A percentile compares a stretch with the other conserved stretches of the same genome.
These are phyloP conservation scores for Lytechinus pictus DNA, from an alignment of 35 echinoderm and acorn worm species.

Conservation along the genomic window DNA sequence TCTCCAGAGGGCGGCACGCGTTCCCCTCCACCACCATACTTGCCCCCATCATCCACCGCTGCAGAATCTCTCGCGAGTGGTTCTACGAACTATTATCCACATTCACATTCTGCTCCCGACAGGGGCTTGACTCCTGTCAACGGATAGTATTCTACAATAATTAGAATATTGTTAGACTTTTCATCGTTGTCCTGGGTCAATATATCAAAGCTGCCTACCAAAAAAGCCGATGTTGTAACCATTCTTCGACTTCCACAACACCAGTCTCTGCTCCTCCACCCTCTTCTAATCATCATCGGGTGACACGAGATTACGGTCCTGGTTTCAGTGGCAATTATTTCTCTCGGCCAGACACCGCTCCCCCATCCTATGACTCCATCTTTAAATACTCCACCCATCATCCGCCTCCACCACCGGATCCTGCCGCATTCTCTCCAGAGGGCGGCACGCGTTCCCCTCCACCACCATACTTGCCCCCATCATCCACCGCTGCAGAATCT, in stretches of 20 bases:
- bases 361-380: neutral
- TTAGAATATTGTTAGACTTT: neutral
- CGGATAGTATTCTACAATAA: neutral
- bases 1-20: neutral
- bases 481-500: neutral
- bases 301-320: neutral
- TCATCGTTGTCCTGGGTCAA: neutral
- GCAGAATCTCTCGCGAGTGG: neutral
- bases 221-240: neutral
- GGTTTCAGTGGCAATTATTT: neutral
- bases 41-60: neutral
- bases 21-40: conserved; percentile 8
- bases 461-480: conserved; percentile 16
- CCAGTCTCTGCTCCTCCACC: neutral
- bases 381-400: neutral
- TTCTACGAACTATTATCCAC: neutral
- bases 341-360: neutral
- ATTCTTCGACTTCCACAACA: neutral
- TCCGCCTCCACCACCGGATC: neutral
- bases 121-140: neutral
- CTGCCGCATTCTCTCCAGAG: neutral
- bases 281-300: neutral
- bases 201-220: neutral
- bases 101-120: neutral
- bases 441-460: neutral